Evolutionary conservation across 2,888 invertebrate genomes (phyloP), one percentile per base, ranked within the genome.

Genomic region (Euplexia lucipara): DNA sequence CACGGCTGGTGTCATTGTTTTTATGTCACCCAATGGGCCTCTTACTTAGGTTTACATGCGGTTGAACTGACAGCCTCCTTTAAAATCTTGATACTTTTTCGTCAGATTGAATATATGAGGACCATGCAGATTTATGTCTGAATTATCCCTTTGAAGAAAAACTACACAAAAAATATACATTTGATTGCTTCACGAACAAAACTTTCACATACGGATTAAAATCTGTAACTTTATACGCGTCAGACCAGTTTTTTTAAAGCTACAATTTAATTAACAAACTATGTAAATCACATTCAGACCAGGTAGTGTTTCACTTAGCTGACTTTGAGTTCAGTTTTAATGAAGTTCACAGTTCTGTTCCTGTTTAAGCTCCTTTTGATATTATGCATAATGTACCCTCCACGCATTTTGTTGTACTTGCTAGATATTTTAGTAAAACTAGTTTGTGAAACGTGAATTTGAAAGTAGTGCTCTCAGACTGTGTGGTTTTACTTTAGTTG

Each of bases 211-310:
- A 51, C 30, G 44, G 42, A 53, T 44, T 74, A 51, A 41, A 60
- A 35, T 56, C 51, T 47, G 44, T 14, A 75, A 68, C 57, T 63
- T 70, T 44, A 1, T 8, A 39, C 37, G 51, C 49, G 45, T 51
- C 47, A 52, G 37, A 20, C 41, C 14, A 30, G 68, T 30, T 56
- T 70, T 47, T 76, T 72, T 70, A 76, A 53, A 61, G 58, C 59
- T 66, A 62, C 57, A 75, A 78, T 75, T 78, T 73, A 75, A 75
- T 78, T 68, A 74, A 57, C 53, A 32, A 78, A 75, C 78, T 68
- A 68, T 68, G 74, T 44, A 68, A 77, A 74, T 77, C 67, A 58
- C 53, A 76, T 60, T 60, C 48, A 57, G 22, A 44, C 14, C 81
- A 69, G 63, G 70, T 70, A 70, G 57, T 64, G 70, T 78, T 68